Evolutionary conservation across 1,140 invertebrate genomes (phyloP), one percentile per base, ranked within the genome.

Genomic region (Acromyrmex heyeri): DNA sequence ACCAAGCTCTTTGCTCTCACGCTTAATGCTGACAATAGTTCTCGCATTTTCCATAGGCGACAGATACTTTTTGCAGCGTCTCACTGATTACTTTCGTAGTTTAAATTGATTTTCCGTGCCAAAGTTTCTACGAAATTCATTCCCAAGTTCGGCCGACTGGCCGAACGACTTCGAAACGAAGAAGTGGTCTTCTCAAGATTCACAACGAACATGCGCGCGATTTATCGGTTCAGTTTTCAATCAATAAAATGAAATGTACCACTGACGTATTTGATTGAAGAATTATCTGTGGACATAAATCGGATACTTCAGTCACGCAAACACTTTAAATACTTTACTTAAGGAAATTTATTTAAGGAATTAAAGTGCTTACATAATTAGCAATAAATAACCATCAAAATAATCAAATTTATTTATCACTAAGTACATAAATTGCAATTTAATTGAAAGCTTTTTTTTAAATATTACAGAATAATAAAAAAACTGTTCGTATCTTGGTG

Each of bases 81-180:
- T 44, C 69, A 59, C 69, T 83, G 69, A 83, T 83, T 75, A 73
- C 79, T 75, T 83, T 30, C 79, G 69, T 75, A 83, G 34, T 83
- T 83, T 73, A 83, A 75, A 75, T 83, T 83, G 79, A 83, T 83
- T 75, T 83, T 50, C 55, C 79, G 79, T 82, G 38, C 38, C 55
- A 8, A 62, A 82, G 67, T 75, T 83, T 61, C 38, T 18, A 61
- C 79, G 14, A 83, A 83, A 83, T 83, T 83, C 69, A 83, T 83
- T 69, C 18, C 55, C 79, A 83, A 83, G 79, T 83, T 83, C 44
- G 55, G 55, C 55, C 79, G 69, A 83, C 69, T 70, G 69, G 69
- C 79, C 55, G 12, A 57, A 82, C 38, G 79, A 82, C 53, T 82
- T 82, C 34, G 79, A 61, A 82, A 61, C 55, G 79, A 73, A 59